Conservation (phyloP, 1,140 invertebrate genomes). For the Chlorops oryzae region DNA sequence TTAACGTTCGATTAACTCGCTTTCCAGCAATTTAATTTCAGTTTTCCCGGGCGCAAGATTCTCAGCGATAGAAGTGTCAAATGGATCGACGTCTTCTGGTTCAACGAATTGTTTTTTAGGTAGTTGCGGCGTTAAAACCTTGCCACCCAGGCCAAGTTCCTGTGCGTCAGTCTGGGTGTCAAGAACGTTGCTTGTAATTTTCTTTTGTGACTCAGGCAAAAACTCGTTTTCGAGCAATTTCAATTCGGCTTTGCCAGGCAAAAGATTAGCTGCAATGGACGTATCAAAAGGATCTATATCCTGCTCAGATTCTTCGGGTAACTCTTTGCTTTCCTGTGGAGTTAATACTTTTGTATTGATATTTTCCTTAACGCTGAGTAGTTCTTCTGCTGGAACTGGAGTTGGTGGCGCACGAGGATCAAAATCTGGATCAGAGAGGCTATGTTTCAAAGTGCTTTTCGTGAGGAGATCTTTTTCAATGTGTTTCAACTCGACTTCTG, state of each 20-base stretch:
- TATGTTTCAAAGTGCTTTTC: slow-evolving; percentile 38
- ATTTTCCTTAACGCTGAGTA: slow-evolving; percentile 56
- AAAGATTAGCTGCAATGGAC: slow-evolving; percentile 64
- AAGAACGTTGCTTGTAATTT: slow-evolving; percentile 32
- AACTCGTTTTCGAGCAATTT: slow-evolving; percentile 56
- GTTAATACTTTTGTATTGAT: slow-evolving; percentile 62
- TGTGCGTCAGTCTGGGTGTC: slow-evolving; percentile 46
- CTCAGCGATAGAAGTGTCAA: slow-evolving; percentile 71
- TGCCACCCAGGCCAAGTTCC: slow-evolving; percentile 42
- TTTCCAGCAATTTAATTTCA: slow-evolving; percentile 70
- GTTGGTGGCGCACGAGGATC: slow-evolving; percentile 52
- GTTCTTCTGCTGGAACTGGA: slow-evolving; percentile 49
- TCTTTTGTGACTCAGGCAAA: slow-evolving; percentile 33
- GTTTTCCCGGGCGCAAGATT: slow-evolving; percentile 70
- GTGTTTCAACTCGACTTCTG: slow-evolving; percentile 67
- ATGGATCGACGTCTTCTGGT: slow-evolving; percentile 60
- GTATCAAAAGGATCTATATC: slow-evolving; percentile 73
- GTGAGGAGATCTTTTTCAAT: slow-evolving; percentile 62
- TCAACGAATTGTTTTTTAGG: slow-evolving; percentile 19
- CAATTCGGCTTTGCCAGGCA: slow-evolving; percentile 70
- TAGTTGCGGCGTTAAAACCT: slow-evolving; percentile 42
- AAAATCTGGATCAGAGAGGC: slow-evolving; percentile 55
- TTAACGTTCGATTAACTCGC: slow-evolving; percentile 56
- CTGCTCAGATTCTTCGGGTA: slow-evolving; percentile 26
- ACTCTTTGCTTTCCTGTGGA: slow-evolving; percentile 47